These are phyloP conservation scores for Coelopa pilipes DNA, from an alignment of 2,888 invertebrate species.

Conservation along the genomic window DNA sequence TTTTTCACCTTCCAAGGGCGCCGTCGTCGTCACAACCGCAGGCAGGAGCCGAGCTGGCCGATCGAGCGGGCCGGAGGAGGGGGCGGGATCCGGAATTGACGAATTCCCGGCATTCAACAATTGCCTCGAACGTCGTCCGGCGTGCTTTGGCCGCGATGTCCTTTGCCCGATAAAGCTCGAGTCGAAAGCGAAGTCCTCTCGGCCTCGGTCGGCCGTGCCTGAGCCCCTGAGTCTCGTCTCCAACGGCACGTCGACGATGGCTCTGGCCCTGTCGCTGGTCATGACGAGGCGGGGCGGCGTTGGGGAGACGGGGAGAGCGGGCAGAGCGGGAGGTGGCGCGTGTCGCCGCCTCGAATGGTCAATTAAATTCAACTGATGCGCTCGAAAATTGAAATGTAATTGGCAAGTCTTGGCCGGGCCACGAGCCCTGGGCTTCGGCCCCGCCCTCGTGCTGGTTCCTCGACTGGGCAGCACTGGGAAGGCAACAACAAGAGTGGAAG, in stretches of 20 bases:
- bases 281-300: too few species aligned
- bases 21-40: conserved; percentile 3
- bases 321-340: too few species aligned
- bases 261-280: too few species aligned
- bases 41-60: background rate
- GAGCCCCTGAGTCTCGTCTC: too few species aligned
- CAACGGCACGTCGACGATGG: too few species aligned
- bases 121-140: background rate
- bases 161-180: too few species aligned
- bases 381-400: conserved; percentile 57
- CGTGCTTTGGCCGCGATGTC: conserved; percentile 14
- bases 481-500: too few species aligned
- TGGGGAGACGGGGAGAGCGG: too few species aligned
- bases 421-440: background rate
- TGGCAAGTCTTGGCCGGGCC: conserved; percentile 40
- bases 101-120: too few species aligned
- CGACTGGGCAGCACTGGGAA: background rate
- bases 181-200: too few species aligned
- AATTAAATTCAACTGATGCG: conserved; percentile 58
- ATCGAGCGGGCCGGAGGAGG: background rate
- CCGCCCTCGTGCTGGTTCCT: background rate
- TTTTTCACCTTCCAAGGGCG: background rate
- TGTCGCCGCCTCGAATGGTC: conserved; percentile 59
- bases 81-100: too few species aligned
- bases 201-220: too few species aligned